phyloP scores from a whole-genome alignment of 2,797 vertebrate genomes.

The Galaxias olidus region DNA sequence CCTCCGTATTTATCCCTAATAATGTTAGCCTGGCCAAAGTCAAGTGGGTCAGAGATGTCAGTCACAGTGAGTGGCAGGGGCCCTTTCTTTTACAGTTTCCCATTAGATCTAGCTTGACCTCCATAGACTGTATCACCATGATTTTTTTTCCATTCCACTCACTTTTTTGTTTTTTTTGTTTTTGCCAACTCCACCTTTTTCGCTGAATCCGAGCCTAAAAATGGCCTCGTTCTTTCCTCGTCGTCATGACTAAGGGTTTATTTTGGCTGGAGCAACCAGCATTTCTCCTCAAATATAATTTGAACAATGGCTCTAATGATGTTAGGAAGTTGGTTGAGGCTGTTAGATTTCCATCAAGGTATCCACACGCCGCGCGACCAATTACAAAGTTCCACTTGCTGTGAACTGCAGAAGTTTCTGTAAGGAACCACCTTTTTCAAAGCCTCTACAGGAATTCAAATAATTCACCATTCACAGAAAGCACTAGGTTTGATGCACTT shows the following conservation, averaged over 20 bases:
- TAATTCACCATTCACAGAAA: conserved; percentile 78
- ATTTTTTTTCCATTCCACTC: neutral
- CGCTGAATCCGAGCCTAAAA: too few relatives aligned
- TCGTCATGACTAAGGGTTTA: neutral
- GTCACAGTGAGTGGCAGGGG: conserved; percentile 62
- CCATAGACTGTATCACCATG: neutral
- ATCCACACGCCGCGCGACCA: conserved; percentile 57
- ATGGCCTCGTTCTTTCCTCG: neutral
- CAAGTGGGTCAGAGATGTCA: conserved; percentile 55
- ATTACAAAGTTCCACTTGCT: conserved; percentile 70
- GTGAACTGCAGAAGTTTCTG: conserved; percentile 75
- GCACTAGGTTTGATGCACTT: conserved; percentile 83
- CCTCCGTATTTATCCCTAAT: conserved; percentile 72
- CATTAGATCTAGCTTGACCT: conserved; percentile 34
- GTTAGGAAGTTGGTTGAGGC: conserved; percentile 58
- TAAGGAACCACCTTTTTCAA: conserved; percentile 75
- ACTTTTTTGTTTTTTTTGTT: too few relatives aligned
- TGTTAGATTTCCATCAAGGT: conserved; percentile 67
- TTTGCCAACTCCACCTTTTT: too few relatives aligned
- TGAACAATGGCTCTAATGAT: conserved; percentile 38
- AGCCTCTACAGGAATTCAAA: conserved; percentile 83
- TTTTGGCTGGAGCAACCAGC: conserved; percentile 16
- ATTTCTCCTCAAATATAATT: conserved; percentile 37
- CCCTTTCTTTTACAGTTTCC: conserved; percentile 28
- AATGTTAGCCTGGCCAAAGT: conserved; percentile 57